Conservation (phyloP, 2,113 vertebrate species). For the Bubo bubo region DNA sequence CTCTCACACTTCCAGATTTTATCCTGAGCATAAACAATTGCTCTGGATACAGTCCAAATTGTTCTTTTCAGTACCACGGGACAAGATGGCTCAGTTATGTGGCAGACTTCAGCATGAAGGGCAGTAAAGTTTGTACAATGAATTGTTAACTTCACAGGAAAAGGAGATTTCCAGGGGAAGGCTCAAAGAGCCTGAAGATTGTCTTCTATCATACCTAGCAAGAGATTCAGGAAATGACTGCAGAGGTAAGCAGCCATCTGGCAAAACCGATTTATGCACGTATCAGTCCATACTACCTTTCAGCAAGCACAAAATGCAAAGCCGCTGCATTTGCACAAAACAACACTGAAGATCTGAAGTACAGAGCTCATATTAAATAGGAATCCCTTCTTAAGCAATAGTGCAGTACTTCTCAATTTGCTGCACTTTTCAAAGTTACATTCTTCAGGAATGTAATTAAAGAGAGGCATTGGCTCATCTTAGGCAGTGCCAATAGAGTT, state of each 20-base stretch:
- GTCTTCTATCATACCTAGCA: neutral
- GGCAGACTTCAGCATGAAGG: neutral
- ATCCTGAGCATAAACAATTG: neutral
- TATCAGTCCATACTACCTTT: neutral
- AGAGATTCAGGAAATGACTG: neutral
- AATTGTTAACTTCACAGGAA: neutral
- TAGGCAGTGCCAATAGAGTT: neutral
- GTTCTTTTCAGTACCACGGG: fast-evolving
- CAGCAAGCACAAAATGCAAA: neutral
- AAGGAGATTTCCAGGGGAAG: neutral
- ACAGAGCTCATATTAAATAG: neutral
- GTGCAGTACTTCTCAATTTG: neutral
- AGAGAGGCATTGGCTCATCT: neutral
- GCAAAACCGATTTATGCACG: fast-evolving
- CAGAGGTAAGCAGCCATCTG: neutral
- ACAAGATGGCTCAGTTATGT: fast-evolving
- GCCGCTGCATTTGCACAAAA: neutral
- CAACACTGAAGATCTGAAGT: neutral
- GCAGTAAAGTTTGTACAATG: neutral
- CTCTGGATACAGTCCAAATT: neutral
- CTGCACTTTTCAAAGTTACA: neutral
- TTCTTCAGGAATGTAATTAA: slow-evolving; percentile 17
- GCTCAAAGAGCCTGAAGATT: neutral
- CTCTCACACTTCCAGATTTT: neutral
- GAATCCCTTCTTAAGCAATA: neutral